These are phyloP conservation scores for Daubentonia madagascariensis DNA, from an alignment of 2,113 vertebrate species.

Conservation along the genomic window DNA sequence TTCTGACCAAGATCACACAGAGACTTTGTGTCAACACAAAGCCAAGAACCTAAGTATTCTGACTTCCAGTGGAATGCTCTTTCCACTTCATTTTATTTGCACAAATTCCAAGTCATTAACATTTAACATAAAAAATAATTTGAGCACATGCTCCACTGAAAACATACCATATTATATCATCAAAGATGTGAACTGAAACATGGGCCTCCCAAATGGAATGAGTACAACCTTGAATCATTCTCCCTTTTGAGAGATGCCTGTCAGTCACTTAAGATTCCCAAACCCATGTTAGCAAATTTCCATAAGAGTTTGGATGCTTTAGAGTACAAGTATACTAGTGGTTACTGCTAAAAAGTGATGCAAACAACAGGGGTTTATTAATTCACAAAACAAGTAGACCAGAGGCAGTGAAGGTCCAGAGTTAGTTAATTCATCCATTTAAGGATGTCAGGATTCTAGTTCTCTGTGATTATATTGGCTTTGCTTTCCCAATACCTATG, in stretches of 20 bases:
- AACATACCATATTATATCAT: neutral
- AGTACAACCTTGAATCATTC: neutral
- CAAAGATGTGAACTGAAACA: neutral
- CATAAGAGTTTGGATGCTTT: neutral
- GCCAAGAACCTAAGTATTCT: neutral
- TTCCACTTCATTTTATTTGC: conserved; percentile 41
- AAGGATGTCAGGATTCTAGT: neutral
- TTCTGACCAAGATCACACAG: neutral
- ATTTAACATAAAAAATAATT: conserved; percentile 47
- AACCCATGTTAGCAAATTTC: neutral
- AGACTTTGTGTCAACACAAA: neutral
- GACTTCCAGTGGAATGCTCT: neutral
- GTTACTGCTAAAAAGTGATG: neutral
- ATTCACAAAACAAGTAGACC: neutral
- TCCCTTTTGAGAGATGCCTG: neutral
- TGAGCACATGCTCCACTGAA: conserved; percentile 14
- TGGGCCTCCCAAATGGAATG: neutral
- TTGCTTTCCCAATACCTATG: neutral
- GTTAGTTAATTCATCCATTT: neutral
- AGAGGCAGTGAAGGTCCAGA: neutral
- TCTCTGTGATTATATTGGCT: neutral
- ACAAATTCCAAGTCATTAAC: conserved; percentile 36
- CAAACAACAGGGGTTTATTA: neutral
- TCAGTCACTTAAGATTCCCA: neutral
- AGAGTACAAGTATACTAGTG: neutral